A percentile compares a stretch with the other conserved stretches of the same genome.
Conservation (phyloP, 2,113 vertebrate species). For the Strix uralensis region DNA sequence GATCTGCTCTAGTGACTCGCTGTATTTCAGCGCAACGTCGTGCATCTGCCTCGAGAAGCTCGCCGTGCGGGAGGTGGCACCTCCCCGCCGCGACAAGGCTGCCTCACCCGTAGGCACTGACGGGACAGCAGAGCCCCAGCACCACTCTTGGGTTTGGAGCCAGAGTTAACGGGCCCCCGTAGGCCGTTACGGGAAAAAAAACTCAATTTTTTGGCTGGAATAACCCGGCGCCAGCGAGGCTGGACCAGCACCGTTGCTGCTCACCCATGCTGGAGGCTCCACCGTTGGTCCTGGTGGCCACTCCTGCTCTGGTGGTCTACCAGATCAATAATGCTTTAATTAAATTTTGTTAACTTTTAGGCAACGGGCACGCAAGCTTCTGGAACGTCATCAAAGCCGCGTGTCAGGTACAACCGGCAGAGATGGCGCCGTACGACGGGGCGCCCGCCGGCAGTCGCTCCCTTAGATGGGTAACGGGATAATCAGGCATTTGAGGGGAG, state of each 20-base stretch:
- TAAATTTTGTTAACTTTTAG: no score
- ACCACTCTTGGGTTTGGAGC: not conserved
- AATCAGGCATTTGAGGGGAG: not conserved
- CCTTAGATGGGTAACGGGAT: not conserved
- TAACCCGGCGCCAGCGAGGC: not conserved
- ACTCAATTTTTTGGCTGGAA: not conserved
- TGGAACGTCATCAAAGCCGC: not conserved
- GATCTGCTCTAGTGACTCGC: not conserved
- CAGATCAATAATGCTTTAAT: no score
- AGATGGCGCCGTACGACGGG: not conserved
- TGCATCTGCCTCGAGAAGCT: not conserved
- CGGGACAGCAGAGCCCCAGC: not conserved
- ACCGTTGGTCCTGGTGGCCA: not conserved
- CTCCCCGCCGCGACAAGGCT: not conserved
- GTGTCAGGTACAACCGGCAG: not conserved
- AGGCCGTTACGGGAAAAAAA: not conserved
- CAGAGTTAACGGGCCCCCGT: not conserved
- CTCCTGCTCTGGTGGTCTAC: not conserved
- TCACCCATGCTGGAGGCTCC: not conserved
- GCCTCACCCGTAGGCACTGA: fast-evolving
- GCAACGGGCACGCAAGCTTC: not conserved
- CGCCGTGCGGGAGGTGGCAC: fast-evolving
- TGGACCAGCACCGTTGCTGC: not conserved
- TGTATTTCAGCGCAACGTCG: not conserved
- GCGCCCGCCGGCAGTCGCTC: not conserved